Evolutionary conservation across 2,113 vertebrate species (phyloP).

Genomic region (Aramus guarauna): DNA sequence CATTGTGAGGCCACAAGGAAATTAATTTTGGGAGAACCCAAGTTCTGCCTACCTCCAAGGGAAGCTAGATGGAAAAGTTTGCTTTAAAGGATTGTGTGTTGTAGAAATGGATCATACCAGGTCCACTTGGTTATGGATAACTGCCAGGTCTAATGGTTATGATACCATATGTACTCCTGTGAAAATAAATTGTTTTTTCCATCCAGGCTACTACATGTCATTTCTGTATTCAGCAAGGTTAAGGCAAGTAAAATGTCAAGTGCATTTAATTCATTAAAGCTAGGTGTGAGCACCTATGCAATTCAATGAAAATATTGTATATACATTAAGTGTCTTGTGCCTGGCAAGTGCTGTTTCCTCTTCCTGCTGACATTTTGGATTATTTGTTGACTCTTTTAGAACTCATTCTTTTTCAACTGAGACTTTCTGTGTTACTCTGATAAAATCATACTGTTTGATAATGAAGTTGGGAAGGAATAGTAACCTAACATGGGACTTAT

Average conservation of each 20-base stretch:
- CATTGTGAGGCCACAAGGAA: neutral
- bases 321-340: neutral
- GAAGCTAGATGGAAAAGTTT: neutral
- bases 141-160: neutral
- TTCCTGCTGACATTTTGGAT: neutral
- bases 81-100: neutral
- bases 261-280: neutral
- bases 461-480: conserved; percentile 7
- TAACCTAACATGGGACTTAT: neutral
- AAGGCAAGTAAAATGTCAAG: neutral
- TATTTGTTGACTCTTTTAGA: neutral
- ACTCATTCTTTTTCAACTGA: neutral
- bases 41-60: neutral
- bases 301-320: neutral
- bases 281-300: neutral
- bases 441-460: conserved; percentile 31
- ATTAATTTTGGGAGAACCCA: neutral
- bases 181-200: neutral
- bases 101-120: neutral
- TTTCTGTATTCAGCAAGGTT: neutral
- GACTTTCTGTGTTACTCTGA: neutral
- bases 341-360: neutral
- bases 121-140: neutral
- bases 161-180: neutral
- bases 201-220: neutral